Percentiles rank a stretch among this genome's conserved stretches.
These are phyloP conservation scores for Phataginus tricuspis DNA, from an alignment of 2,797 vertebrate species.

Conservation along the genomic window DNA sequence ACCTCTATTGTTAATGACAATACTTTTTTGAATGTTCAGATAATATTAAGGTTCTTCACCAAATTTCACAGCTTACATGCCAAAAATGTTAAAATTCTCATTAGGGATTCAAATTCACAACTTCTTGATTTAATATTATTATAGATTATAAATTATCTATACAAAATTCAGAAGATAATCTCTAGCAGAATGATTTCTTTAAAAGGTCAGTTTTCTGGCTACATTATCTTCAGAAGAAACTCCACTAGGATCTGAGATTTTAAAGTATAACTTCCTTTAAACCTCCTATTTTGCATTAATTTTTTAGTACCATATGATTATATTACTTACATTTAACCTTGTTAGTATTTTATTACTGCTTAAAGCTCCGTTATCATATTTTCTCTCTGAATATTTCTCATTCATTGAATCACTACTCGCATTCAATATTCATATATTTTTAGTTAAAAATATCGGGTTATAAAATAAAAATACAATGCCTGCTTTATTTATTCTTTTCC, in stretches of 20 bases:
- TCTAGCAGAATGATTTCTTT: background rate
- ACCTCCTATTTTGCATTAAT: background rate
- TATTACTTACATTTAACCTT: conserved; percentile 54
- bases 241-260: background rate
- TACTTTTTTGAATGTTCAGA: background rate
- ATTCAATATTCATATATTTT: conserved; percentile 47
- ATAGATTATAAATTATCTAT: background rate
- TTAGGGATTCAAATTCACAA: background rate
- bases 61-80: background rate
- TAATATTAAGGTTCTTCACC: background rate
- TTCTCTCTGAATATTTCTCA: conserved; percentile 62
- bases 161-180: background rate
- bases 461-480: background rate
- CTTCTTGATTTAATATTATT: conserved; percentile 17
- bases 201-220: conserved; percentile 4
- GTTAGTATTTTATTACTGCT: conserved; percentile 63
- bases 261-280: conserved; percentile 14
- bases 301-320: conserved; percentile 50
- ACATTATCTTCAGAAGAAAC: background rate
- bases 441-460: conserved; percentile 23
- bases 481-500: background rate
- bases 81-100: background rate
- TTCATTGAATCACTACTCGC: conserved; percentile 57
- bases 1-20: background rate
- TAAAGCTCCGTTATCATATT: conserved; percentile 41